Conservation (phyloP, 2,113 vertebrate species). For the Rhipidura dahli region DNA sequence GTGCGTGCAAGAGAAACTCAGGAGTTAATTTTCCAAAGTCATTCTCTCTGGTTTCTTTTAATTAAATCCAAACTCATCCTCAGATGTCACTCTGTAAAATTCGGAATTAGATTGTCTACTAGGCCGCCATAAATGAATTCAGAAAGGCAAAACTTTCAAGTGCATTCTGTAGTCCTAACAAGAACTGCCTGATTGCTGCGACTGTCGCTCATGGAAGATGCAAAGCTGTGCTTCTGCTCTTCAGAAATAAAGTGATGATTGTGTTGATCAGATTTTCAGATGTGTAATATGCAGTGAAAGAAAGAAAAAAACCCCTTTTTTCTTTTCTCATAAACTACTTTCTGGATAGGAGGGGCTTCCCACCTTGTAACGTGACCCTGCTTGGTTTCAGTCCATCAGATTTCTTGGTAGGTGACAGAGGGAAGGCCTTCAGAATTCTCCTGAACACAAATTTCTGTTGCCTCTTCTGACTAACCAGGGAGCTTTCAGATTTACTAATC, state of each 20-base stretch:
- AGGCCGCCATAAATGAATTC: not conserved
- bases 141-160: not conserved
- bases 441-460: not conserved
- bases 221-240: not conserved
- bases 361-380: fast-evolving
- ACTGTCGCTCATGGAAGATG: not conserved
- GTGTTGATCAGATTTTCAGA: not conserved
- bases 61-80: not conserved
- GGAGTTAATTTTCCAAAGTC: not conserved
- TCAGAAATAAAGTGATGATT: not conserved
- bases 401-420: not conserved
- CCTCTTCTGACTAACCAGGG: not conserved
- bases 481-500: not conserved
- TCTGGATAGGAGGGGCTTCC: not conserved
- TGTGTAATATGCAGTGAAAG: not conserved
- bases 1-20: not conserved
- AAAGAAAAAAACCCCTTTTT: not conserved
- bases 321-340: not conserved
- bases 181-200: not conserved
- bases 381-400: not conserved
- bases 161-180: not conserved
- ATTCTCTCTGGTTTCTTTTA: not conserved
- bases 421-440: not conserved
- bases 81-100: not conserved
- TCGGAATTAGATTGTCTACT: not conserved